phyloP scores from a whole-genome alignment of 2,113 vertebrate genomes.

The Eonycteris spelaea region DNA sequence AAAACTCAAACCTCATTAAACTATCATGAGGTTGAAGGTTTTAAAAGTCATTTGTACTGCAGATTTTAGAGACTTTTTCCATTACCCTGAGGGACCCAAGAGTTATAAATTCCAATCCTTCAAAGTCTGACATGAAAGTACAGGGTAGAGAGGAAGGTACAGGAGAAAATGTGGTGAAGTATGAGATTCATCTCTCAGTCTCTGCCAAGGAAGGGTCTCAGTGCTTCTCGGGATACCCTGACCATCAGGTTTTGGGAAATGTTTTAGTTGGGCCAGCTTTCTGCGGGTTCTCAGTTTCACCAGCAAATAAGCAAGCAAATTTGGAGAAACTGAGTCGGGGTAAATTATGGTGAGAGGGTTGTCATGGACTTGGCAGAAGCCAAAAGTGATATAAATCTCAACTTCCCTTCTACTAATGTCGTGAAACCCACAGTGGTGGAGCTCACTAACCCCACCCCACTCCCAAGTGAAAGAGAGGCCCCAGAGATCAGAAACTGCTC shows the following conservation, averaged over 20 bases:
- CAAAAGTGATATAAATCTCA: neutral
- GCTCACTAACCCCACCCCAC: neutral
- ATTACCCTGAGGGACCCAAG: neutral
- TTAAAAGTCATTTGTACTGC: neutral
- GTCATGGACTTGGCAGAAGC: neutral
- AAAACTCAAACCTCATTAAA: neutral
- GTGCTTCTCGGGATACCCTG: neutral
- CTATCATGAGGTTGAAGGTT: neutral
- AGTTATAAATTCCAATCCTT: neutral
- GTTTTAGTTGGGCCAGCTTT: neutral
- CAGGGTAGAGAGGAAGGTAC: neutral
- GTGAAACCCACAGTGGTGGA: neutral
- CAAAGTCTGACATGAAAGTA: neutral
- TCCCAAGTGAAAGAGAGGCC: too few relatives aligned
- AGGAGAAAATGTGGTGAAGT: neutral
- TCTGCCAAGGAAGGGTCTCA: neutral
- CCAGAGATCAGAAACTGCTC: neutral
- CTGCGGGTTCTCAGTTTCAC: neutral
- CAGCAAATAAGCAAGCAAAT: neutral
- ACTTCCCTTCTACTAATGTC: neutral
- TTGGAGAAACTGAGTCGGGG: neutral
- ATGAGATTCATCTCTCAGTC: rapidly evolving
- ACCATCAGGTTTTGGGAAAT: neutral
- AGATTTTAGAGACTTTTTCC: neutral
- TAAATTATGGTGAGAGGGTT: neutral